Percentiles rank a stretch among this genome's conserved stretches.
These are phyloP conservation scores for Tinamus major DNA, from an alignment of 2,797 vertebrate species.

Conservation along the genomic window DNA sequence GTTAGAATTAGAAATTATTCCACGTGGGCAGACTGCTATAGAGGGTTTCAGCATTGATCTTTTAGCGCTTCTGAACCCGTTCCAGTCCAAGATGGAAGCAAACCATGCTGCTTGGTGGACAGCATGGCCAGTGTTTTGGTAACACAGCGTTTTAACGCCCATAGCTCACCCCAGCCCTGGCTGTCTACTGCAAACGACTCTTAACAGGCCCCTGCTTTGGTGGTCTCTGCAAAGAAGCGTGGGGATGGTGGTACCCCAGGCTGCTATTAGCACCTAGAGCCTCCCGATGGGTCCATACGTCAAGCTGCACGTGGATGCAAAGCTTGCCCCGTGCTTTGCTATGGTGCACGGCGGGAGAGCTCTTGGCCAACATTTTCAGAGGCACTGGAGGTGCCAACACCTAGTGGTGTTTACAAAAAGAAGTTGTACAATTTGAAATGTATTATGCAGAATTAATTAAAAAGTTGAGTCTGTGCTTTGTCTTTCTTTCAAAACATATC, in stretches of 20 bases:
- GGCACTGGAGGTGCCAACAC: not conserved
- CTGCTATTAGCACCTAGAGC: not conserved
- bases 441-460: not conserved
- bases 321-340: not conserved
- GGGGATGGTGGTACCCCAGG: not conserved
- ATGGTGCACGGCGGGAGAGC: not conserved
- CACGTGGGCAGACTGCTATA: not conserved
- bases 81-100: not conserved
- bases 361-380: not conserved
- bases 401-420: not conserved
- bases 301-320: not conserved
- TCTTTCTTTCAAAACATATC: not conserved
- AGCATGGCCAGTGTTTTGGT: not conserved
- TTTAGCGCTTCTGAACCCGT: not conserved
- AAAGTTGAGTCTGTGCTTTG: not conserved
- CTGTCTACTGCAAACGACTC: not conserved
- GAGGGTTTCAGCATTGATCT: not conserved
- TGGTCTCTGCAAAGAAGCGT: not conserved
- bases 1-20: not conserved
- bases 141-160: not conserved
- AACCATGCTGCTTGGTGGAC: not conserved
- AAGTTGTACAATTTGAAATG: not conserved
- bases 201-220: not conserved
- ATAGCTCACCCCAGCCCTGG: not conserved
- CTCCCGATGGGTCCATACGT: rapidly evolving